Evolutionary conservation across 2,113 vertebrate genomes (phyloP).

Genomic region (Melanerpes aurifrons): DNA sequence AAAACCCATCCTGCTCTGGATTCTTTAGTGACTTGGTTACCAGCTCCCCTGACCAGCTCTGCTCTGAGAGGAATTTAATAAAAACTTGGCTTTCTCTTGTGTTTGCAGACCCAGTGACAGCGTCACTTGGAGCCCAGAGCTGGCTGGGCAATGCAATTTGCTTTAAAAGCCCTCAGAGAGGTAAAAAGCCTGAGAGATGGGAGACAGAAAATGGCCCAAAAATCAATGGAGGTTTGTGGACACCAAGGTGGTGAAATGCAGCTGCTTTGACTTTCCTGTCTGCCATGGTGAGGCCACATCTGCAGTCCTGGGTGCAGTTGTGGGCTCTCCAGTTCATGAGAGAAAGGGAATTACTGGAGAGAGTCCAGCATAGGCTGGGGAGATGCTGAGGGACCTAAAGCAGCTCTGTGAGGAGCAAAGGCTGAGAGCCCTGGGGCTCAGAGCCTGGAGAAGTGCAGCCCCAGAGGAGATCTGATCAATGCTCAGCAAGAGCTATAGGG

Average conservation of each 20-base stretch:
- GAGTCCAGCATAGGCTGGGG: no score
- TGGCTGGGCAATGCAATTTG: neutral
- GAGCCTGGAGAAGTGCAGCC: no score
- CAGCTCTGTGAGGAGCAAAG: no score
- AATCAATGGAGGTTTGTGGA: neutral
- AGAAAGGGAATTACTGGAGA: no score
- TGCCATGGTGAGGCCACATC: no score
- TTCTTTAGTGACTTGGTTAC: slow-evolving; percentile 54
- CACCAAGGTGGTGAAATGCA: neutral
- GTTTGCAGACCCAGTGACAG: neutral
- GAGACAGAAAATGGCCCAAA: neutral
- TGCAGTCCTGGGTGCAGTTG: no score
- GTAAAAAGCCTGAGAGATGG: neutral
- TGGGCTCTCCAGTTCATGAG: no score
- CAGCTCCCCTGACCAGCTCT: neutral
- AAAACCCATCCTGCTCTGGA: slow-evolving; percentile 41
- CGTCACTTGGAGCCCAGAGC: neutral
- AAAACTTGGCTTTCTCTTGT: neutral
- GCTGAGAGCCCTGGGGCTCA: no score
- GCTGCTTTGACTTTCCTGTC: no score
- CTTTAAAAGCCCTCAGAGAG: neutral
- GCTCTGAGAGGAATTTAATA: slow-evolving; percentile 41
- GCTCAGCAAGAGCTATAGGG: no score
- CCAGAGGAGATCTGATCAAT: no score
- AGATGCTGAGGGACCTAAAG: no score